A percentile compares a stretch with the other conserved stretches of the same genome.
Evolutionary conservation across 64 coral and sea anemone species (phyloP).

Genomic region (Montipora cactus): DNA sequence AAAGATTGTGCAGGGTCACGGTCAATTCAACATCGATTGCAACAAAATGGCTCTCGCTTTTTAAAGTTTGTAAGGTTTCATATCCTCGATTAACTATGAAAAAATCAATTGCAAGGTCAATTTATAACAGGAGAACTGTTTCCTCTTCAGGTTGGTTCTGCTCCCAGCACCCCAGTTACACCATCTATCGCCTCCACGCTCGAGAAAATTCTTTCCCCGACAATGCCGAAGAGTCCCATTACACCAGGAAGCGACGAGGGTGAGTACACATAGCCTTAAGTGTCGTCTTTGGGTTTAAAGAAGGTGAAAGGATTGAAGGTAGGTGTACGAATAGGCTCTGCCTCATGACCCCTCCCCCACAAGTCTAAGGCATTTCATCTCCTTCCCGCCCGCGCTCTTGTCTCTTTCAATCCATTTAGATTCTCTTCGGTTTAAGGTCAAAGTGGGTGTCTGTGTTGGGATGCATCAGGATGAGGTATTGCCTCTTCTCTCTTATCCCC

Average conservation of each 20-base stretch:
- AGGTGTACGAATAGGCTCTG: background rate
- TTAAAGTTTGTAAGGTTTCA: too few species aligned
- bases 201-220: constrained; percentile 78
- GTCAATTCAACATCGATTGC: too few species aligned
- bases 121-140: background rate
- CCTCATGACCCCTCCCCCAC: too few species aligned
- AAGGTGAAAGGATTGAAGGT: background rate
- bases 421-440: too few species aligned
- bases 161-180: constrained; percentile 70
- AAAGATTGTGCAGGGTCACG: too few species aligned
- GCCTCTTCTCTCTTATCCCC: background rate
- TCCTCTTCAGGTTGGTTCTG: constrained; percentile 38
- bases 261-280: background rate
- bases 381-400: too few species aligned
- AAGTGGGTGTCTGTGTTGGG: too few species aligned
- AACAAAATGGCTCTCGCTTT: too few species aligned
- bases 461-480: background rate
- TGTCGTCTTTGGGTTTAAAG: background rate
- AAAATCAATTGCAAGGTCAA: background rate
- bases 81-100: too few species aligned
- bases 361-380: too few species aligned
- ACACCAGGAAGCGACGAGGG: constrained; percentile 31
- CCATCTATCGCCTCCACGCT: constrained; percentile 76
- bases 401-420: too few species aligned
- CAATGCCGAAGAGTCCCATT: constrained; percentile 30